Evolutionary conservation across 2,888 invertebrate genomes (phyloP).

Genomic region (Epirrita christyi): DNA sequence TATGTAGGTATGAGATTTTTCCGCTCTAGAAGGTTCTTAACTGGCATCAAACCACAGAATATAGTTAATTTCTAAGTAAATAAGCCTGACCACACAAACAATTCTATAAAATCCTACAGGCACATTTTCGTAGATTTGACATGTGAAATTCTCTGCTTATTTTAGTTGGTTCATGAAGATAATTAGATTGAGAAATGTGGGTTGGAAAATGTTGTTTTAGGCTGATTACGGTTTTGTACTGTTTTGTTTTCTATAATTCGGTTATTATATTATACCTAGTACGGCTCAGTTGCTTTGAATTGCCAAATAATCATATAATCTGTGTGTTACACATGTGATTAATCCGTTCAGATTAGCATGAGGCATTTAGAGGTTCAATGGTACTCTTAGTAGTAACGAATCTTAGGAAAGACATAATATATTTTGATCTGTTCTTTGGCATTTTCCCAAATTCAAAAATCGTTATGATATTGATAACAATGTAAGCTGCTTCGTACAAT

Average conservation of each 20-base stretch:
- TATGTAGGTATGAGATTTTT: no score
- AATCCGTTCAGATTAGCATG: no score
- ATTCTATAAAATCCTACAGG: not conserved
- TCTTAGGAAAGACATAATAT: no score
- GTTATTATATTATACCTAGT: slow-evolving; percentile 2
- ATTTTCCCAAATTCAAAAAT: no score
- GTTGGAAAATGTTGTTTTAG: slow-evolving; percentile 41
- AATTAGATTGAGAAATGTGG: slow-evolving; percentile 43
- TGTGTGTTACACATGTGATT: not conserved
- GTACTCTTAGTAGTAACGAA: no score
- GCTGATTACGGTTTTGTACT: slow-evolving; percentile 24
- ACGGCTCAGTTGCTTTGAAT: not conserved
- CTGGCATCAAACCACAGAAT: no score
- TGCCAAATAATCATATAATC: not conserved
- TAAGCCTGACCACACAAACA: not conserved
- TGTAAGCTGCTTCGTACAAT: slow-evolving; percentile 48
- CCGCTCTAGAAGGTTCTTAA: no score
- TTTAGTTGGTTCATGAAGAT: slow-evolving; percentile 38
- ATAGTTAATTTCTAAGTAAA: not conserved
- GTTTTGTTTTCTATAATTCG: slow-evolving; percentile 9
- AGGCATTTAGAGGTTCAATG: no score
- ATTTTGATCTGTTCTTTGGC: no score
- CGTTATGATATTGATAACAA: no score
- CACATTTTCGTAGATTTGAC: slow-evolving; percentile 45
- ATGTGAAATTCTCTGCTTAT: slow-evolving; percentile 46